Base-by-base conservation (phyloP, 2,113 vertebrate genomes). In the Malurus alboscapulatus region DNA sequence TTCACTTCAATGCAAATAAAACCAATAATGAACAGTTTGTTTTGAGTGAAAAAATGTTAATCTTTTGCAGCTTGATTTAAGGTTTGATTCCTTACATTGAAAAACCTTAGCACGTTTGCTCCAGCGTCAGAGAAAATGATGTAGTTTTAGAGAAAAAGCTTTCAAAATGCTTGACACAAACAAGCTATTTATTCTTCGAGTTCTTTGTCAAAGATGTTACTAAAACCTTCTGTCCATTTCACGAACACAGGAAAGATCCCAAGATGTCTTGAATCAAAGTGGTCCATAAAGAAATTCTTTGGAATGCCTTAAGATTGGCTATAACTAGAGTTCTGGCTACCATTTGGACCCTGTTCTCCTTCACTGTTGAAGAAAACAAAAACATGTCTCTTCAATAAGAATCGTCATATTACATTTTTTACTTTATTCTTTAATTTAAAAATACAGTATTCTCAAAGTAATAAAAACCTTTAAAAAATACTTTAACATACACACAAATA, bases 251-350 rank as follows among this genome's bases (percentile, higher is more conserved):
- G 72, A 80, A 92, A 88, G 87, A 97, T 94, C 80, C 96, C 96
- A 97, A 91, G 89, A 79, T 96, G 94, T 95, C 96, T 96, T 97
- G 94, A 97, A 97, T 97, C 97, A 96, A 97, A 97, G 95, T 97
- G 97, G 97, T 98, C 98, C 98, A 93, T 92, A 97, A 95, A 38
- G 92, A 82, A 97, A 93, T 96, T 98, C 97, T 97, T 97, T 97
- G 97, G 97, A 98, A 97, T 97, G 97, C 97, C 95, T 98, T 99
- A 99, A 91, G 99, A 99, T 93, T 99, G 99, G 97, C 98, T 99
- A 96, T 99, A 99, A 92, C 98, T 99, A 98, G 98, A 99, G 97
- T 99, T 99, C 97, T 99, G 99, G 98, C 98, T 99, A 96, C 99
- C 99, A 82, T 99, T 99, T 98, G 99, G 98, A 98, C 99, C 99